Conservation (phyloP, 2,113 vertebrate species). For the Rhabdornis inornatus region DNA sequence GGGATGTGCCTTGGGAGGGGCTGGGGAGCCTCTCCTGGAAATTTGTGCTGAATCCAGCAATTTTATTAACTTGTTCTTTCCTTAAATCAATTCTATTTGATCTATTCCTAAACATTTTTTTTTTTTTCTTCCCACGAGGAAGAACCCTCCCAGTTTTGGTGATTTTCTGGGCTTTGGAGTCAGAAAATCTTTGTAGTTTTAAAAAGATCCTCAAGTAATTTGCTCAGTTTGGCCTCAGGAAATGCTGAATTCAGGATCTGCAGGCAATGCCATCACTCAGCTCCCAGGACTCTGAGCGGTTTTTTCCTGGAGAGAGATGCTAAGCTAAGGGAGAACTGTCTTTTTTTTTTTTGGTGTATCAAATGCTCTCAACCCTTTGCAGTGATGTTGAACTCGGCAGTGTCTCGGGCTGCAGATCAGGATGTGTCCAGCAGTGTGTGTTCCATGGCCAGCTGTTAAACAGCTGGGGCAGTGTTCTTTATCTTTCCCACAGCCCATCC, state of each 20-base stretch:
- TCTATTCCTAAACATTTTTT: not conserved
- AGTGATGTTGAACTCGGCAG: not conserved
- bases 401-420: too few relatives aligned
- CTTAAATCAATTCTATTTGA: not conserved
- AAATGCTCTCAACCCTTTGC: fast-evolving
- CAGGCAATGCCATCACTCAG: not conserved
- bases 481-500: too few relatives aligned
- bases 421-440: too few relatives aligned
- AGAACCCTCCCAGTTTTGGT: not conserved
- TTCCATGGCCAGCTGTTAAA: too few relatives aligned
- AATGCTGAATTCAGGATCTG: not conserved
- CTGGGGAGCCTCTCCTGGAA: not conserved
- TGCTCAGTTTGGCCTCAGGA: not conserved
- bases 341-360: not conserved
- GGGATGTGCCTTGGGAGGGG: not conserved
- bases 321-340: not conserved
- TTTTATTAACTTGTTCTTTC: not conserved
- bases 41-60: not conserved
- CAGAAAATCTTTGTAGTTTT: not conserved
- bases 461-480: too few relatives aligned
- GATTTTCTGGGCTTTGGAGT: not conserved
- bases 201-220: not conserved
- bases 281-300: not conserved
- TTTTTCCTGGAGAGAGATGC: not conserved
- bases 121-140: not conserved